Evolutionary conservation across 2,888 invertebrate species (phyloP).

Genomic region (Eupeodes luniger): DNA sequence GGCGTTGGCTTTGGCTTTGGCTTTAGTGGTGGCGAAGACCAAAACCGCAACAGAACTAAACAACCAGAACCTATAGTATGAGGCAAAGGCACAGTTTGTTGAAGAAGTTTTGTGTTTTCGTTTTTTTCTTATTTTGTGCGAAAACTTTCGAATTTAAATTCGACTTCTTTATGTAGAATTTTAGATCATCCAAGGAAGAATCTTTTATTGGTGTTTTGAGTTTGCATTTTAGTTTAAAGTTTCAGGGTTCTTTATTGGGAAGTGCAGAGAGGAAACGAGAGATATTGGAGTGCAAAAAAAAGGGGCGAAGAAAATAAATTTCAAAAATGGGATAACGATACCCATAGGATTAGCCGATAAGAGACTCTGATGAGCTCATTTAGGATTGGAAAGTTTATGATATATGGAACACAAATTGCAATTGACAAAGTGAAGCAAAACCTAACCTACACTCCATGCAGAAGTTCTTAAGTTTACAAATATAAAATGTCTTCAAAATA

Average conservation of each 20-base stretch:
- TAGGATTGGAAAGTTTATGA: slow-evolving; percentile 33
- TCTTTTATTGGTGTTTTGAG: slow-evolving; percentile 69
- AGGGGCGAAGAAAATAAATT: neutral
- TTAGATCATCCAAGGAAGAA: slow-evolving; percentile 62
- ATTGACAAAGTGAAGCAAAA: slow-evolving; percentile 24
- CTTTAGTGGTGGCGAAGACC: neutral
- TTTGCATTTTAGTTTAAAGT: slow-evolving; percentile 52
- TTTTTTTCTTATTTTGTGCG: slow-evolving; percentile 31
- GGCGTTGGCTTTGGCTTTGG: too few species aligned
- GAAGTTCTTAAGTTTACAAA: too few species aligned
- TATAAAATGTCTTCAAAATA: neutral
- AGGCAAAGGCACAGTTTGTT: slow-evolving; percentile 31
- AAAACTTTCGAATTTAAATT: slow-evolving; percentile 68
- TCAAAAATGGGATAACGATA: slow-evolving; percentile 46
- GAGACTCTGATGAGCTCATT: slow-evolving; percentile 40
- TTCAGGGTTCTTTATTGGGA: slow-evolving; percentile 14
- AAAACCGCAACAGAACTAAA: slow-evolving; percentile 34
- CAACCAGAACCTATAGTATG: slow-evolving; percentile 9
- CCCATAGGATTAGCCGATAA: slow-evolving; percentile 60
- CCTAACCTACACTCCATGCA: neutral
- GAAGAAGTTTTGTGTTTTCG: slow-evolving; percentile 32
- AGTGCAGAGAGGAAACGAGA: neutral
- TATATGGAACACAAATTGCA: slow-evolving; percentile 36
- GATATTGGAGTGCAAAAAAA: slow-evolving; percentile 13
- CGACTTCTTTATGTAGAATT: slow-evolving; percentile 60